Evolutionary conservation across 2,797 vertebrate species (phyloP).

Genomic region (Hylomyscus alleni): DNA sequence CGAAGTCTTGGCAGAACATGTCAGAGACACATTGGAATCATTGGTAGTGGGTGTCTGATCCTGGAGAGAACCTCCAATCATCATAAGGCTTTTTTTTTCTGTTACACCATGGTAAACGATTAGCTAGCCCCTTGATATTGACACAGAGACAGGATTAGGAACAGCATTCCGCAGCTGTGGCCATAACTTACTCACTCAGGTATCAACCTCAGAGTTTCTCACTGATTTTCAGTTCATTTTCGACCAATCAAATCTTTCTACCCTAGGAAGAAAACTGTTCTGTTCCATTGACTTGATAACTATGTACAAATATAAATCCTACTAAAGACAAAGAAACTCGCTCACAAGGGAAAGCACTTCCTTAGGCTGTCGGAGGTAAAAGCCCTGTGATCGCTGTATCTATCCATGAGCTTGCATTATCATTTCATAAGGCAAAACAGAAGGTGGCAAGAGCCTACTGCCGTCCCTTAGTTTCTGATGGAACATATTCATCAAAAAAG

Average conservation of each 20-base stretch:
- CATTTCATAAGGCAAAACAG: slow-evolving; percentile 98
- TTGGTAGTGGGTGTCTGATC: neutral
- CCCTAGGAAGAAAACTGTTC: slow-evolving; percentile 73
- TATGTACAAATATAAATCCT: slow-evolving; percentile 80
- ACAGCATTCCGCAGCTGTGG: neutral
- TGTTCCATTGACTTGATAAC: slow-evolving; percentile 82
- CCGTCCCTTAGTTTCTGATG: slow-evolving; percentile 95
- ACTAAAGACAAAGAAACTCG: slow-evolving; percentile 84
- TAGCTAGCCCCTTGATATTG: slow-evolving; percentile 46
- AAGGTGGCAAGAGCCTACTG: slow-evolving; percentile 94
- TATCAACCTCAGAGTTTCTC: slow-evolving; percentile 29
- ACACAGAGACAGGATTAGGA: slow-evolving; percentile 6
- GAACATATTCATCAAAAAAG: slow-evolving; percentile 98
- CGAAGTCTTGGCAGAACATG: neutral
- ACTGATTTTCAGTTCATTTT: slow-evolving; percentile 73
- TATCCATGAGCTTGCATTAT: slow-evolving; percentile 93
- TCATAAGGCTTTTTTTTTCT: slow-evolving; percentile 12
- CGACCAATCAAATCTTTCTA: slow-evolving; percentile 54
- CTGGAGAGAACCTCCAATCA: neutral
- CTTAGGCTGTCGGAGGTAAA: slow-evolving; percentile 89
- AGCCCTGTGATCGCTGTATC: slow-evolving; percentile 89
- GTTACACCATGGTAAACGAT: slow-evolving; percentile 1
- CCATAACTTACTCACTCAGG: neutral
- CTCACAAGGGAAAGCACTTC: slow-evolving; percentile 79
- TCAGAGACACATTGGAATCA: neutral